A percentile compares a stretch with the other conserved stretches of the same genome.
phyloP scores from a whole-genome alignment of 2,888 invertebrate genomes.

The Hipparchia semele region DNA sequence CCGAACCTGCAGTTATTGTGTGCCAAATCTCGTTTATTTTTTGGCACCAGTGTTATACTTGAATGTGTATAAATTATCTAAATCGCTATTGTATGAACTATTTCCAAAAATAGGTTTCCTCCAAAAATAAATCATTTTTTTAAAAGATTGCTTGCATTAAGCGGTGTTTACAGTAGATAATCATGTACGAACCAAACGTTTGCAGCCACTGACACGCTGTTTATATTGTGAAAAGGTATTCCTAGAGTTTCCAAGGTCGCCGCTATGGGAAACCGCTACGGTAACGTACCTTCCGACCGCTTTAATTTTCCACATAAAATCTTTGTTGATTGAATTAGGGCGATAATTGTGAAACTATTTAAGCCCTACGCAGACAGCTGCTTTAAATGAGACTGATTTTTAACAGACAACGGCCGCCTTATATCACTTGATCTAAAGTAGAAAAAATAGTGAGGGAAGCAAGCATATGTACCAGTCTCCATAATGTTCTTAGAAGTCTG shows the following conservation, averaged over 20 bases:
- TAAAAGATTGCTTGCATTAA: too few relatives aligned
- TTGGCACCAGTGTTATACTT: constrained; percentile 27
- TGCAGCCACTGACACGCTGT: constrained; percentile 8
- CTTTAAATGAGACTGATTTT: not conserved
- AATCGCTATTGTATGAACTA: not conserved
- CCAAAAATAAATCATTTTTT: too few relatives aligned
- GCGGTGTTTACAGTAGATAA: not conserved
- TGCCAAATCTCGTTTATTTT: constrained; percentile 36
- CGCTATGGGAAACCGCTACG: constrained; percentile 31
- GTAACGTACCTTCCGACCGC: constrained; percentile 26
- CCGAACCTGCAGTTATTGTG: constrained; percentile 16
- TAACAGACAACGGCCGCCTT: not conserved
- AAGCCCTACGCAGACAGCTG: not conserved
- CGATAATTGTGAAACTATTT: constrained; percentile 22
- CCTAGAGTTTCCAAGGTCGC: constrained; percentile 17
- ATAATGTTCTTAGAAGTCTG: too few relatives aligned
- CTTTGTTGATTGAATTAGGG: constrained; percentile 7
- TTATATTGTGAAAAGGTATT: constrained; percentile 17
- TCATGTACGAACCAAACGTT: constrained; percentile 4
- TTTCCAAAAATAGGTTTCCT: not conserved
- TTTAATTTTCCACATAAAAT: constrained; percentile 12
- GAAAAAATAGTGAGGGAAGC: too few relatives aligned
- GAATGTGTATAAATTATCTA: not conserved
- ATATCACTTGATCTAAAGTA: too few relatives aligned
- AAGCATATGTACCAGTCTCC: too few relatives aligned